Percentiles rank a stretch among this genome's conserved stretches.
Conservation (phyloP, 2,797 vertebrate species). For the Chelon auratus region DNA sequence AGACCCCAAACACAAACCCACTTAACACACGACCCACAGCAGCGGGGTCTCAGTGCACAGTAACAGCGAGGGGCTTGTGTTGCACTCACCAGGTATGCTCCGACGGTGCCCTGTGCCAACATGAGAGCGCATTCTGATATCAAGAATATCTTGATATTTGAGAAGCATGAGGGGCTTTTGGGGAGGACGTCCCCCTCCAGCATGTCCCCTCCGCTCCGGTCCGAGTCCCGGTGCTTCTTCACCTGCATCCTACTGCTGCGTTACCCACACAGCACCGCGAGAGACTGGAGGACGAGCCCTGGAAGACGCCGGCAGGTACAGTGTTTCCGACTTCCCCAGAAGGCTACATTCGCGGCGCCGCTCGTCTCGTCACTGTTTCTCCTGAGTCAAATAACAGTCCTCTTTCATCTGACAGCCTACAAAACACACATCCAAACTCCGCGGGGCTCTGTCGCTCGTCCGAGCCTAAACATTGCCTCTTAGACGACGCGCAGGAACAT, state of each 20-base stretch:
- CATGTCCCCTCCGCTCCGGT: slow-evolving; percentile 81
- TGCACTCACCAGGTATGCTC: slow-evolving; percentile 97
- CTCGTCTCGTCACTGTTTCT: slow-evolving; percentile 40
- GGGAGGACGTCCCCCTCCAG: slow-evolving; percentile 84
- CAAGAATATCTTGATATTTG: slow-evolving; percentile 97
- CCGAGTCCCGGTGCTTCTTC: slow-evolving; percentile 82
- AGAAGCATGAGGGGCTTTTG: slow-evolving; percentile 92
- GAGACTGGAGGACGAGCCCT: slow-evolving; percentile 27
- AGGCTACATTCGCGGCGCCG: slow-evolving; percentile 61
- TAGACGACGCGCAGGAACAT: slow-evolving; percentile 56
- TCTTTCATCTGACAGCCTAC: slow-evolving; percentile 46
- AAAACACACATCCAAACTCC: slow-evolving; percentile 69
- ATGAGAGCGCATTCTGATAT: slow-evolving; percentile 97
- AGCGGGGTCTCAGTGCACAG: background rate
- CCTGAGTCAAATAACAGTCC: background rate
- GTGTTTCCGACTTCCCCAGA: slow-evolving; percentile 38
- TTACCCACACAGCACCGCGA: slow-evolving; percentile 47
- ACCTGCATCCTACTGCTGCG: slow-evolving; percentile 85
- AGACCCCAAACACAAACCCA: background rate
- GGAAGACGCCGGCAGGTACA: slow-evolving; percentile 46
- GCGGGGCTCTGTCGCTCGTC: slow-evolving; percentile 45
- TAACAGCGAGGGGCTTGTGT: background rate
- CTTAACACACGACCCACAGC: background rate
- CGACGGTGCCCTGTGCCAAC: slow-evolving; percentile 97
- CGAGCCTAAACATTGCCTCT: slow-evolving; percentile 63